phyloP scores from a whole-genome alignment of 2,888 invertebrate species.

The Aleiodes alternator region DNA sequence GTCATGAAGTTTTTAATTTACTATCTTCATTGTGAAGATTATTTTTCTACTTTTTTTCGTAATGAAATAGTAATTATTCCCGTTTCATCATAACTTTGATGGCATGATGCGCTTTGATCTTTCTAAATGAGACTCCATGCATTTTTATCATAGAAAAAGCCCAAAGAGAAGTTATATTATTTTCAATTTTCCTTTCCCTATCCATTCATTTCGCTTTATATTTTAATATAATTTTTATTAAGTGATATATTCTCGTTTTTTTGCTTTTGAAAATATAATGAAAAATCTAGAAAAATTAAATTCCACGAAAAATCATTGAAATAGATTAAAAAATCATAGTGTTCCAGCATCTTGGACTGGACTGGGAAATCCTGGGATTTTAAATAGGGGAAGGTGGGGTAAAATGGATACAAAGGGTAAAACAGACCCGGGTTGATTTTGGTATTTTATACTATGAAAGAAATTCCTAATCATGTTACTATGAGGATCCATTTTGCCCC shows the following conservation, averaged over 20 bases:
- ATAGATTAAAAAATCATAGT: too few species aligned
- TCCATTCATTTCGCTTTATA: background rate
- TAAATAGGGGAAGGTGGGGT: too few species aligned
- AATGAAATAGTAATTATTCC: conserved; percentile 8
- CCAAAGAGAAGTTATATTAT: background rate
- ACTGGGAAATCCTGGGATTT: too few species aligned
- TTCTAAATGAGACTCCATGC: conserved; percentile 33
- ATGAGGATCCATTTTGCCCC: too few species aligned
- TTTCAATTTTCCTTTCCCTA: background rate
- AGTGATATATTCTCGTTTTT: background rate
- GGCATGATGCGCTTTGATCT: conserved; percentile 32
- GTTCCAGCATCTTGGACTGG: too few species aligned
- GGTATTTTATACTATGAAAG: too few species aligned
- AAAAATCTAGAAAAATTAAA: background rate
- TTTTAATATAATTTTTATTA: background rate
- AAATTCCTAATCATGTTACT: too few species aligned
- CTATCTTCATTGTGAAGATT: too few species aligned
- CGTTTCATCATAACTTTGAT: conserved; percentile 28
- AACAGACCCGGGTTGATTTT: too few species aligned
- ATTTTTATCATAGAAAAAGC: conserved; percentile 25
- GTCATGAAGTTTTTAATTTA: too few species aligned
- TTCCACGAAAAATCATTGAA: too few species aligned
- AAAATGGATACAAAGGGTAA: too few species aligned
- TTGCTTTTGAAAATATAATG: background rate
- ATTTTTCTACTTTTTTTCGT: background rate